Evolutionary conservation across 1,140 invertebrate species (phyloP).

Genomic region (Drosophila bipectinata): DNA sequence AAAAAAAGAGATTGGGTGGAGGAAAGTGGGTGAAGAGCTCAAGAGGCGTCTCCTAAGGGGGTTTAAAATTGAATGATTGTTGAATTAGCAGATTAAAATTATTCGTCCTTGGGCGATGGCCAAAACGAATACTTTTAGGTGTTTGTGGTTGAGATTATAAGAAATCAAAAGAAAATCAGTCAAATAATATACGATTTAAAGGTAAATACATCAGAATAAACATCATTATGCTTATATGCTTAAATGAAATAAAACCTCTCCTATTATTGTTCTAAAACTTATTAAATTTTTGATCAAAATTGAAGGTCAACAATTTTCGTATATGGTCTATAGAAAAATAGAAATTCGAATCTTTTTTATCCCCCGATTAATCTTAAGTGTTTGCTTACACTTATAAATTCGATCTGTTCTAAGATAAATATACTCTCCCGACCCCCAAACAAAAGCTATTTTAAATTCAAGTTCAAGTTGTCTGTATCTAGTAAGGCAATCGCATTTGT

Average conservation of each 20-base stretch:
- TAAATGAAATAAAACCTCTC: too few species aligned
- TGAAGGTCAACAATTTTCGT: too few species aligned
- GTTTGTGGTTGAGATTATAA: slow-evolving; percentile 19
- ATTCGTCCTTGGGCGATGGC: slow-evolving; percentile 23
- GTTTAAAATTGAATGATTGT: slow-evolving; percentile 70
- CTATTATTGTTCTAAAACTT: too few species aligned
- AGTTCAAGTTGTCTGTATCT: slow-evolving; percentile 33
- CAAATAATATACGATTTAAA: not conserved
- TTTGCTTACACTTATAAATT: slow-evolving; percentile 46
- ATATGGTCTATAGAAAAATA: too few species aligned
- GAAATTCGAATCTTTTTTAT: too few species aligned
- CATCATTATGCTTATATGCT: too few species aligned
- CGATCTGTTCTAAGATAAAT: slow-evolving; percentile 37
- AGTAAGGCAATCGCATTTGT: not conserved
- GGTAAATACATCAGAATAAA: too few species aligned
- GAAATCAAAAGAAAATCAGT: not conserved
- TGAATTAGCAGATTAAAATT: slow-evolving; percentile 77
- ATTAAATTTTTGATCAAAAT: too few species aligned
- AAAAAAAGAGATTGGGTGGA: not conserved
- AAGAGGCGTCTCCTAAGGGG: slow-evolving; percentile 59
- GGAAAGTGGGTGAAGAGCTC: slow-evolving; percentile 17
- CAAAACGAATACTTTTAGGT: slow-evolving; percentile 18
- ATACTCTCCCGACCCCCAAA: not conserved
- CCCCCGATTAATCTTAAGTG: too few species aligned
- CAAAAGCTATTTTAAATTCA: slow-evolving; percentile 24